Evolutionary conservation across 2,797 vertebrate genomes (phyloP), one percentile per base, ranked within the genome.

Genomic region (Cygnus olor): DNA sequence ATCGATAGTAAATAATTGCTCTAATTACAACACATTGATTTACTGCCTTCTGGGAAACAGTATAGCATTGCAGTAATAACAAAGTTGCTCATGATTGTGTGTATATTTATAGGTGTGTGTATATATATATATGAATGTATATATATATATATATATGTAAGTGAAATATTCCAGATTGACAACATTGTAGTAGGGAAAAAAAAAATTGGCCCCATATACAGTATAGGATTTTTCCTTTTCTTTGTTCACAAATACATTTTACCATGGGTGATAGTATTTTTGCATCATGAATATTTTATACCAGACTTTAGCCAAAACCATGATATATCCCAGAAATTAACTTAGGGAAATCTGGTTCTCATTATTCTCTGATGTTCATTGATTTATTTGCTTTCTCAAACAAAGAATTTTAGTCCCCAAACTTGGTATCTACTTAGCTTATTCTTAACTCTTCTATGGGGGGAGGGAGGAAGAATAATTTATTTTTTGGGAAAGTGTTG

Each of bases 301-400:
- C 74, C 69, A 95, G 93, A 94, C 93, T 97, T 97, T 97, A 96
- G 93, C 94, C 96, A 97, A 97, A 97, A 90, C 92, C 90, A 84
- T 96, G 97, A 97, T 96, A 98, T 94, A 96, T 97, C 92, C 95
- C 97, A 97, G 97, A 97, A 98, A 97, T 97, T 97, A 97, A 97
- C 93, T 96, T 89, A 93, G 86, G 89, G 90, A 97, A 98, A 96
- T 98, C 96, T 98, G 98, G 74, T 98, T 98, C 96, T 97, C 94
- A 97, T 98, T 98, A 98, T 95, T 83, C 57, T 93, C 85, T 95
- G 95, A 98, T 96, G 95, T 97, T 97, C 96, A 93, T 54, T 97
- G 97, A 98, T 98, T 98, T 97, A 98, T 98, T 97, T 97, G 85
- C 94, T 97, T 95, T 96, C 86, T 95, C 92, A 92, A 95, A 94